Conservation (phyloP, 2,113 vertebrate species). For the Tetrao urogallus region DNA sequence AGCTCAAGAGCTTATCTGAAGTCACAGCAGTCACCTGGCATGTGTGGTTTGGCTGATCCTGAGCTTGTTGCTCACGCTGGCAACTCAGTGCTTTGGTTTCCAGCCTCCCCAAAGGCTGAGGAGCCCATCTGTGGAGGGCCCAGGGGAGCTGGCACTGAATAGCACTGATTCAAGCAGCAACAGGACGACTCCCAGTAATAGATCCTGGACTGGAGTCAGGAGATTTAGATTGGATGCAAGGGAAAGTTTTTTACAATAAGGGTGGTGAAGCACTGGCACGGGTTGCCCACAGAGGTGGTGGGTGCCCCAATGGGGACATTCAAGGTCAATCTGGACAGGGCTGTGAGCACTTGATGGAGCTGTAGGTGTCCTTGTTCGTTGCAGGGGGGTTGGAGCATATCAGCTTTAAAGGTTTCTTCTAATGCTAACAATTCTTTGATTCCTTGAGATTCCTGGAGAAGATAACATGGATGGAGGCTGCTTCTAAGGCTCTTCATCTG, state of each 20-base stretch:
- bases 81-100: neutral
- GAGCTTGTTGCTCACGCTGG: neutral
- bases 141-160: neutral
- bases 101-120: neutral
- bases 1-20: neutral
- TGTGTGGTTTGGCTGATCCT: neutral
- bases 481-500: neutral
- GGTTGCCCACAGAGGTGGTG: no score
- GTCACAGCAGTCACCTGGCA: neutral
- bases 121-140: neutral
- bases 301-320: no score
- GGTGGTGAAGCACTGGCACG: fast-evolving
- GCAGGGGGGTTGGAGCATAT: no score
- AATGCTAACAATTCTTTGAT: no score
- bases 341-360: no score
- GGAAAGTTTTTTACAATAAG: neutral
- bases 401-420: no score
- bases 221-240: neutral
- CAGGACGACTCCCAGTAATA: neutral
- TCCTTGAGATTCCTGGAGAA: neutral
- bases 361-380: no score
- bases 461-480: neutral
- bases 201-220: neutral
- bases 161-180: neutral
- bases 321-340: no score